Conservation (phyloP, 2,888 invertebrate genomes). For the Priocnemis perturbator region DNA sequence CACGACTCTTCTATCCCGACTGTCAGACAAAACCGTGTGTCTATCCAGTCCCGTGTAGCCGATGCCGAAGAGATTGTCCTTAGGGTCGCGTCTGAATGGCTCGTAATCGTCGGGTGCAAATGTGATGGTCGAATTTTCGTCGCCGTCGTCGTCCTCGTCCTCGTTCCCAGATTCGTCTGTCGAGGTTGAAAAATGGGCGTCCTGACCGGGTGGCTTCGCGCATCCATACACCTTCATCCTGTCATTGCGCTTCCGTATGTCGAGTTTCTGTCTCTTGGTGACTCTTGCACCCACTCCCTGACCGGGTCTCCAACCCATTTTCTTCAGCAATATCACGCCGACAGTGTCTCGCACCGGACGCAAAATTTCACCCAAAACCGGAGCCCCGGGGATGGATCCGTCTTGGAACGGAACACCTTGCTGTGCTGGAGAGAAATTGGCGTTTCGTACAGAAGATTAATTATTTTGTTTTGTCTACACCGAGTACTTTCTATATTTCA, state of each 20-base stretch:
- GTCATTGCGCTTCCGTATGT: constrained; percentile 61
- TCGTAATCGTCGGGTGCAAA: constrained; percentile 91
- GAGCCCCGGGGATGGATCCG: constrained; percentile 76
- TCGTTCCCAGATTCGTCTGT: not conserved
- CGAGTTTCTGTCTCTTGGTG: constrained; percentile 73
- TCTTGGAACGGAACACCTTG: constrained; percentile 9
- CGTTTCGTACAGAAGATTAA: no score
- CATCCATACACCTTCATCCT: constrained; percentile 77
- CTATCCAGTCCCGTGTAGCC: constrained; percentile 86
- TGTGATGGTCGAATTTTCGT: constrained; percentile 79
- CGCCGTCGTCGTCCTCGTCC: constrained; percentile 74
- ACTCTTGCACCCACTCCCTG: constrained; percentile 87
- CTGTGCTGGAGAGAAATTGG: no score
- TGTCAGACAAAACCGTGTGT: constrained; percentile 78
- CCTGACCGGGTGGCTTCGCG: constrained; percentile 67
- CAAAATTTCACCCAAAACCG: constrained; percentile 78
- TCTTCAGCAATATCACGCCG: constrained; percentile 88
- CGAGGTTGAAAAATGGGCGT: not conserved
- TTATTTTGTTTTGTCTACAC: no score
- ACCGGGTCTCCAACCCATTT: constrained; percentile 95
- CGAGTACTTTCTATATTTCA: no score
- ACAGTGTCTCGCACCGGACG: constrained; percentile 84
- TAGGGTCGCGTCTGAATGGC: constrained; percentile 82
- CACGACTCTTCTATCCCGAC: constrained; percentile 75
- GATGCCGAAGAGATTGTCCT: constrained; percentile 88